These are phyloP conservation scores for Squalus acanthias DNA, from an alignment of 2,797 vertebrate genomes.

Conservation along the genomic window DNA sequence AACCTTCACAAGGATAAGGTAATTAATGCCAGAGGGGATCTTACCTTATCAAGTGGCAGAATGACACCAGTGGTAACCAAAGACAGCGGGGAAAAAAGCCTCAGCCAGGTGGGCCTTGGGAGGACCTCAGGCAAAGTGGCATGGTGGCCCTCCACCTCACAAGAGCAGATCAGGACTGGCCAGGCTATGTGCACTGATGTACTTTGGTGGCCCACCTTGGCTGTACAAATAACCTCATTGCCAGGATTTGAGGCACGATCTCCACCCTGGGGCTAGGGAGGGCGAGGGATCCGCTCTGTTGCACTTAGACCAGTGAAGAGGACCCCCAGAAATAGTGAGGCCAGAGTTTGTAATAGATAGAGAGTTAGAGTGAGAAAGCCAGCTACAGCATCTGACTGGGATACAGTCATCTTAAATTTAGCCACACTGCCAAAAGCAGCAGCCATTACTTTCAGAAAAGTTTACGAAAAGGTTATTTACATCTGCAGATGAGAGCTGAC, in stretches of 20 bases:
- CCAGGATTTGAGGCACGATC: neutral
- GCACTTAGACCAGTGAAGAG: neutral
- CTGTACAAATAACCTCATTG: neutral
- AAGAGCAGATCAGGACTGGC: neutral
- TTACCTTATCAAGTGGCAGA: neutral
- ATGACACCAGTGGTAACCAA: neutral
- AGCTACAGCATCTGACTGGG: neutral
- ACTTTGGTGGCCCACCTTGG: neutral
- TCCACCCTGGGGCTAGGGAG: neutral
- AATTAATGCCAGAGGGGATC: neutral
- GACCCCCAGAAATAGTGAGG: neutral
- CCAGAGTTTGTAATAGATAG: neutral
- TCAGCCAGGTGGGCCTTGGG: neutral
- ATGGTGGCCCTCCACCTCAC: no score
- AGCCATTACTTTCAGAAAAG: neutral
- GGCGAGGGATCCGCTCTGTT: neutral
- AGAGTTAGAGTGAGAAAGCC: neutral
- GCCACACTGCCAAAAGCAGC: neutral
- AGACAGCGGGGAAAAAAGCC: neutral
- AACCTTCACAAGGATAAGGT: neutral
- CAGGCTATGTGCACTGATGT: neutral
- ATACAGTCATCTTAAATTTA: neutral
- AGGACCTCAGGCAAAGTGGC: neutral
- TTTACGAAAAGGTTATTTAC: neutral
- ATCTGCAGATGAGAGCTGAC: neutral